Evolutionary conservation across 2,113 vertebrate species (phyloP).

Genomic region (Nothoprocta perdicaria): DNA sequence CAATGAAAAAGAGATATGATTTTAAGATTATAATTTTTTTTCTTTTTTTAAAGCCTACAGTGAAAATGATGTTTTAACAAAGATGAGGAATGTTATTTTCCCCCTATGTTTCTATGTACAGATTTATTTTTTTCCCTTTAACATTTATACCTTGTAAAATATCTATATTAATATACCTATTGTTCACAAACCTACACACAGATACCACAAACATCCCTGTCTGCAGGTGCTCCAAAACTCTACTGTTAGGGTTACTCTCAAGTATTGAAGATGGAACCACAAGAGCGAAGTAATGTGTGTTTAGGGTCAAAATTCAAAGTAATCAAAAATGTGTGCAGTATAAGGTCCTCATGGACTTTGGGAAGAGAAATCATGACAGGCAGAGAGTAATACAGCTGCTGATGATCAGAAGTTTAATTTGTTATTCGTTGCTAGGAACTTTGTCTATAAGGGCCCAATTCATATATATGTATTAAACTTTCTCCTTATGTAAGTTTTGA

Average conservation of each 20-base stretch:
- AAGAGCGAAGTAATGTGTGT: background rate
- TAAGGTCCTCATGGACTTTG: background rate
- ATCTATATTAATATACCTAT: background rate
- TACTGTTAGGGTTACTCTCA: background rate
- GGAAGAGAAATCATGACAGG: background rate
- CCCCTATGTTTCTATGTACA: background rate
- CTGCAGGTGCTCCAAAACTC: background rate
- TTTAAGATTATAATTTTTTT: background rate
- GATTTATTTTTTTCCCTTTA: background rate
- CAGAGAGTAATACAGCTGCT: background rate
- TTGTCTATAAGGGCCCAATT: slow-evolving; percentile 50
- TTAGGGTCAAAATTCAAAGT: slow-evolving; percentile 14
- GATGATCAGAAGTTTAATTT: slow-evolving; percentile 42
- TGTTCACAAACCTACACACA: background rate
- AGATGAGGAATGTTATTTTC: background rate
- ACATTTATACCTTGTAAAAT: background rate
- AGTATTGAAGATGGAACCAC: background rate
- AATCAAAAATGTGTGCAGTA: slow-evolving; percentile 13
- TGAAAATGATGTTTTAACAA: background rate
- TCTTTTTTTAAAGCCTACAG: background rate
- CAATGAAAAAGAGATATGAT: background rate
- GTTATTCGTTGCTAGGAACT: slow-evolving; percentile 26
- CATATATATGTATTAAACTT: slow-evolving; percentile 55
- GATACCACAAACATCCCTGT: background rate
- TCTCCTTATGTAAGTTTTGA: slow-evolving; percentile 43